Conservation (phyloP, 1,140 invertebrate genomes). For the Gryllus bimaculatus region DNA sequence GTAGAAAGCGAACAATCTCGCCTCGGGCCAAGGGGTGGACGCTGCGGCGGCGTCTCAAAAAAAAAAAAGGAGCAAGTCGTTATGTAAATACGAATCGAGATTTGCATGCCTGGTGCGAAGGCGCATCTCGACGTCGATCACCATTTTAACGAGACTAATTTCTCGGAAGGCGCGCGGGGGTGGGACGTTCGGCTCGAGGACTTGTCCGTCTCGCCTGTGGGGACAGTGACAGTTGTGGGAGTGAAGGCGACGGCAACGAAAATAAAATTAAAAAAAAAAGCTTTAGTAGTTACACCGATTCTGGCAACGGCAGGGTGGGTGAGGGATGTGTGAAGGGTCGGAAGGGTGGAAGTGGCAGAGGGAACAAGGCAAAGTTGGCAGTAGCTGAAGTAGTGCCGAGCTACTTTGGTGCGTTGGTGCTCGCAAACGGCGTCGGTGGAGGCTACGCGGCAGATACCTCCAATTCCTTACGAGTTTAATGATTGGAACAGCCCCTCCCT, state of each 20-base stretch:
- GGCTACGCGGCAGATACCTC: neutral
- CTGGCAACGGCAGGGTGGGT: neutral
- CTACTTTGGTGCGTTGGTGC: no score
- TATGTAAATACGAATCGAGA: neutral
- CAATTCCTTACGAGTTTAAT: constrained; percentile 1
- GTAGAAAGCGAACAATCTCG: neutral
- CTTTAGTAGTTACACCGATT: no score
- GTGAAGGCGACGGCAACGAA: no score
- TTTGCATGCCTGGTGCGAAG: neutral
- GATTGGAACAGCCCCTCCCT: neutral
- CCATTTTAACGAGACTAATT: neutral
- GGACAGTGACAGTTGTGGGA: no score
- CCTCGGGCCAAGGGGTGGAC: neutral
- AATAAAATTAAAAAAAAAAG: no score
- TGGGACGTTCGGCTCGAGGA: no score
- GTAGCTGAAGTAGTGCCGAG: no score
- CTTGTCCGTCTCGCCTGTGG: no score
- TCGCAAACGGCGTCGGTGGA: no score
- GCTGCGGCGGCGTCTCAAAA: no score
- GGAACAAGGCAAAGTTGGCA: neutral
- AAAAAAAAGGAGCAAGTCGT: neutral
- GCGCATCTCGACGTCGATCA: neutral
- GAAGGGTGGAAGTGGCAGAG: neutral
- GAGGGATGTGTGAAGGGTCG: neutral
- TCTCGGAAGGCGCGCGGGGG: neutral